Evolutionary conservation across 2,797 vertebrate genomes (phyloP).

Genomic region (Typhlichthys eigenmanni): DNA sequence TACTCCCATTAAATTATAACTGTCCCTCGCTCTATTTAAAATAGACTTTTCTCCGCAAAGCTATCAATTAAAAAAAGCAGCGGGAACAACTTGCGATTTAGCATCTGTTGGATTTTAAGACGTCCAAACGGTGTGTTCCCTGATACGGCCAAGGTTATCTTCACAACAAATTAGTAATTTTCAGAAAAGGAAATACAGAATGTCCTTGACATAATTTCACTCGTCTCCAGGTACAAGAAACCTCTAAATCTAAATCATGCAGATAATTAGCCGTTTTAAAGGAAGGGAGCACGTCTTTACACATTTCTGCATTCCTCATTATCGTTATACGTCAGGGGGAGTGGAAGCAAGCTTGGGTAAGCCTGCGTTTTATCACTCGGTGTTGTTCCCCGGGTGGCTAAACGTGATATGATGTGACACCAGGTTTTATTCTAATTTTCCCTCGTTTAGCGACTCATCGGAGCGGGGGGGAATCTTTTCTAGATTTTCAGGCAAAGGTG

Average conservation of each 20-base stretch:
- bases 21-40: constrained; percentile 34
- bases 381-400: constrained; percentile 29
- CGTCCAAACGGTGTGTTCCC: neutral
- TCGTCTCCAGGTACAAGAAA: constrained; percentile 18
- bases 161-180: neutral
- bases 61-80: constrained; percentile 33
- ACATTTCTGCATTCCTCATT: constrained; percentile 29
- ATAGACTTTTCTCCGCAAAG: constrained; percentile 12
- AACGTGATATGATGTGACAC: constrained; percentile 39
- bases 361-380: constrained; percentile 40
- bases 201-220: constrained; percentile 6
- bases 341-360: constrained; percentile 44
- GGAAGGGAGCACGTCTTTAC: neutral
- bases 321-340: constrained; percentile 44
- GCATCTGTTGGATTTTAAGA: neutral
- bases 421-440: constrained; percentile 51
- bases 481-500: constrained; percentile 1
- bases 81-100: neutral
- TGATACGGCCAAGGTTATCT: constrained; percentile 15
- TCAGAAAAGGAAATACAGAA: neutral
- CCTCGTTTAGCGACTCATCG: constrained; percentile 38
- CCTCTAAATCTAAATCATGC: constrained; percentile 31
- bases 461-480: constrained; percentile 20
- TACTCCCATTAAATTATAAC: constrained; percentile 55
- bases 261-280: constrained; percentile 36